Conservation (phyloP, 2,888 invertebrate species). For the Nezara viridula region DNA sequence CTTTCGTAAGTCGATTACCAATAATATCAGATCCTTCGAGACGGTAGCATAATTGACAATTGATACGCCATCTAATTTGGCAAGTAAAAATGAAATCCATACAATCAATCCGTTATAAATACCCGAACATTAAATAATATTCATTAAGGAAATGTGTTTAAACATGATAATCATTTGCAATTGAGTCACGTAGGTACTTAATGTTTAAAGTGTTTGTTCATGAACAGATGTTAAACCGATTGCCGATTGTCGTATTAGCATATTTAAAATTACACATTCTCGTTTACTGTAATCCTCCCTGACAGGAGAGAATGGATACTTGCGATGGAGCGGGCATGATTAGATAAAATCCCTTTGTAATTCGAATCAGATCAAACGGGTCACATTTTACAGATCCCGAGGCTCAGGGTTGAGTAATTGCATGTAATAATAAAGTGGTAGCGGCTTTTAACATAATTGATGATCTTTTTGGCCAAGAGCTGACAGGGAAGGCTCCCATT, state of each 20-base stretch:
- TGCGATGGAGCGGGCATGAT: background rate
- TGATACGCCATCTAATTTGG: too few species aligned
- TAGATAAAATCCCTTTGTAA: slow-evolving; percentile 49
- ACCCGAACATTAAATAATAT: background rate
- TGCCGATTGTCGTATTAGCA: background rate
- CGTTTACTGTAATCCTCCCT: background rate
- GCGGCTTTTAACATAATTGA: slow-evolving; percentile 49
- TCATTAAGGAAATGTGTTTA: background rate
- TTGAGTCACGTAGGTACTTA: background rate
- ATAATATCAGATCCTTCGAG: too few species aligned
- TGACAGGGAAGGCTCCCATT: background rate
- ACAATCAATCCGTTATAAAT: too few species aligned
- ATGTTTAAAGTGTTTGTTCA: background rate
- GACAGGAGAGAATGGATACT: background rate
- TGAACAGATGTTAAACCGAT: background rate
- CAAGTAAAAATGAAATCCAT: too few species aligned
- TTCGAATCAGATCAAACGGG: slow-evolving; percentile 41
- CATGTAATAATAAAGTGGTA: slow-evolving; percentile 46
- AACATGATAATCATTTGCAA: background rate
- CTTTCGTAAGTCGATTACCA: too few species aligned
- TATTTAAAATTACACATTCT: background rate
- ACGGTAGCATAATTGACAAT: too few species aligned
- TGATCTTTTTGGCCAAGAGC: slow-evolving; percentile 30
- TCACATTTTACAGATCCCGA: slow-evolving; percentile 14
- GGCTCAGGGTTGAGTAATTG: slow-evolving; percentile 22